These are phyloP conservation scores for Ciconia nigra DNA, from an alignment of 2,797 vertebrate genomes.

Conservation along the genomic window DNA sequence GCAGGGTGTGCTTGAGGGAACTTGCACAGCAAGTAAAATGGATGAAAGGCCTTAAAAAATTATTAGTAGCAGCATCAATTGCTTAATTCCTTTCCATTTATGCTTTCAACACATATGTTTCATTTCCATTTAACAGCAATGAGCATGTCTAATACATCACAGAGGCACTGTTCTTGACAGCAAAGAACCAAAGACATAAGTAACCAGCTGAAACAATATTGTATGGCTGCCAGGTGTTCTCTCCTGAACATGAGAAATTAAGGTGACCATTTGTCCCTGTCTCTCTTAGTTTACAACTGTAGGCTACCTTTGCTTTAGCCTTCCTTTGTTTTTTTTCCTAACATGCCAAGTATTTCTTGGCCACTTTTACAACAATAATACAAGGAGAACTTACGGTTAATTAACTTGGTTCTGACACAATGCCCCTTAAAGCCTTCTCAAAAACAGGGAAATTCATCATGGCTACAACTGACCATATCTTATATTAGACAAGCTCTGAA, in stretches of 20 bases:
- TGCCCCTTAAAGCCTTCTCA: background rate
- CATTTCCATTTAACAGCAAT: background rate
- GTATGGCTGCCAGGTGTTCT: background rate
- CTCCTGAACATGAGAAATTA: background rate
- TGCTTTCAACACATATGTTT: background rate
- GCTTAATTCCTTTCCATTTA: background rate
- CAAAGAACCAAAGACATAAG: background rate
- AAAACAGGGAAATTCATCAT: background rate
- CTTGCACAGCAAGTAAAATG: background rate
- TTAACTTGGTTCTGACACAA: background rate
- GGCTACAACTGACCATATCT: background rate
- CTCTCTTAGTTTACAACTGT: background rate
- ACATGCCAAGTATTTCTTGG: background rate
- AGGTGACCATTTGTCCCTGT: background rate
- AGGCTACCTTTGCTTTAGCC: background rate
- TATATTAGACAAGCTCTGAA: background rate
- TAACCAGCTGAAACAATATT: background rate
- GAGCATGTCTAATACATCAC: background rate
- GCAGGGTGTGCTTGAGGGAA: background rate
- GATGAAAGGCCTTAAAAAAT: background rate
- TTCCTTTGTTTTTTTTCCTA: background rate
- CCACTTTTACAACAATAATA: background rate
- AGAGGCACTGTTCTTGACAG: background rate
- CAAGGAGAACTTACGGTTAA: background rate
- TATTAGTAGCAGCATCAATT: background rate